Evolutionary conservation across 2,113 vertebrate species (phyloP), one percentile per base, ranked within the genome.

Genomic region (Ceuthmochares aereus): DNA sequence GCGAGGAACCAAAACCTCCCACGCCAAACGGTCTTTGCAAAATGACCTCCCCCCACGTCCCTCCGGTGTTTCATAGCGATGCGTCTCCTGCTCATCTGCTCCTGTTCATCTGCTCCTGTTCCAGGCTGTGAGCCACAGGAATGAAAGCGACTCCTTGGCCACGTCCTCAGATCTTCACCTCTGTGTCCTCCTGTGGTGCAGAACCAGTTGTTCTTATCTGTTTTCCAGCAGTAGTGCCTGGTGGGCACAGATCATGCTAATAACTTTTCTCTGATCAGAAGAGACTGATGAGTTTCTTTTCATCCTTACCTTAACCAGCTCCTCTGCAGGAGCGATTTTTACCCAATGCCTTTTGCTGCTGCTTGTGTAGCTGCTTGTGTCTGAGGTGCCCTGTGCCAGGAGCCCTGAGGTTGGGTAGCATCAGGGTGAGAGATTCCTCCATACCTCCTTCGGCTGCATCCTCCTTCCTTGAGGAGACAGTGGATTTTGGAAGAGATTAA

Each of bases 131-230:
- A 80, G 75, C 45, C 67, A 3, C 23, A 37, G n/a, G 34, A n/a
- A 7, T 54, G 72, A 32, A 34, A 25, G 34, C 4, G 30, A 10
- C 29, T 36, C 34, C 5, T 36, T 0, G 8, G 8, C 52, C 45
- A 0, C 29, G 2, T 7, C 5, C 37, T 34, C 40, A 10, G 23
- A 6, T 19, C 4, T 7, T 54, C 18, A 0, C 30, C 29, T 19
- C 72, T 20, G 22, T 19, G 0, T 23, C 73, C 58, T 55, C 27
- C 58, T 30, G n/a, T 56, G 15, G 13, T 17, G n/a, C 54, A 37
- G 29, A 16, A 64, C n/a, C 37, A 26, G 47, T n/a, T 13, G n/a
- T 43, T 37, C 72, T 27, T 30, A 11, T 1, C 43, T 30, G 16
- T 42, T 67, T 85, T 23, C 52, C 36, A 14, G 0, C 3, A 12